Percentiles rank a stretch among this genome's conserved stretches.
Evolutionary conservation across 1,140 invertebrate species (phyloP).

Genomic region (Cherax destructor): DNA sequence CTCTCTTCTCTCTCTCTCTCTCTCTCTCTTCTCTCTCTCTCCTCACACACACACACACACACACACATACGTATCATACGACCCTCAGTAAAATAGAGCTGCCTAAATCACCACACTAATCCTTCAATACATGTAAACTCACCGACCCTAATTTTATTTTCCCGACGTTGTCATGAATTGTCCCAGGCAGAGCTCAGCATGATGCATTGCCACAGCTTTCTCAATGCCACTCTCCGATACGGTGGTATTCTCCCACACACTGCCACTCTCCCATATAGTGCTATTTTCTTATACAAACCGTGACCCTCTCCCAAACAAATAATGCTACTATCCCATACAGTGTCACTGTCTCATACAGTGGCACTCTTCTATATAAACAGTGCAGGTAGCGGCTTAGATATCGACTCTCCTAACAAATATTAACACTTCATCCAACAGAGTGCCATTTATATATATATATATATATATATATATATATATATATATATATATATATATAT

Average conservation of each 20-base stretch:
- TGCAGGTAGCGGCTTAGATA: no score
- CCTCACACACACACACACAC: not conserved
- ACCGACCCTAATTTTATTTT: constrained; percentile 18
- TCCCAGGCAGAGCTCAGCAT: not conserved
- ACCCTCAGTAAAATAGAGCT: not conserved
- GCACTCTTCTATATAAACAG: not conserved
- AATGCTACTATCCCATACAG: not conserved
- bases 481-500: no score
- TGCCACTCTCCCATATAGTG: not conserved
- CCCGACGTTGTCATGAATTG: constrained; percentile 10
- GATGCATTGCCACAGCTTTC: not conserved
- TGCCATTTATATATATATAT: no score
- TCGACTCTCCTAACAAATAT: no score
- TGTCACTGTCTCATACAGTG: not conserved
- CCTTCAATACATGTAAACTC: constrained; percentile 17
- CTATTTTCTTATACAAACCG: not conserved
- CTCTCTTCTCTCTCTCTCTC: no score
- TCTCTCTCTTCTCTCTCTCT: no score
- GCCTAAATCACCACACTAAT: constrained; percentile 11
- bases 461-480: no score
- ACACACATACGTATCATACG: no score
- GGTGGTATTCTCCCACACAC: not conserved
- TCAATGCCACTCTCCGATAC: not conserved
- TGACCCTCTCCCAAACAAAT: not conserved
- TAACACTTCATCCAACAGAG: no score